phyloP scores from a whole-genome alignment of 92 coral and sea anemone species.

The Meandrina meandrites region DNA sequence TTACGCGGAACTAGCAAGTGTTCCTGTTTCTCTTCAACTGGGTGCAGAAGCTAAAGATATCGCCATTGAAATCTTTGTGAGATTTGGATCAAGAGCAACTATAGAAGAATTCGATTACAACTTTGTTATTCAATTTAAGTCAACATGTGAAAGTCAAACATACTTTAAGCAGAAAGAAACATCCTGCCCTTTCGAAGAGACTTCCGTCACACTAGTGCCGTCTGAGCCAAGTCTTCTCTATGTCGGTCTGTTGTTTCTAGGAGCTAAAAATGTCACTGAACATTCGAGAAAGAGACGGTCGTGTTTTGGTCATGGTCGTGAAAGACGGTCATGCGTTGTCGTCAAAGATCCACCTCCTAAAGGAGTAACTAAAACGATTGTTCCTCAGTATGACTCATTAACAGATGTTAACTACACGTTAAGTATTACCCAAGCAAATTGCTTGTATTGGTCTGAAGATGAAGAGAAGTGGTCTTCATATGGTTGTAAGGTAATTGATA shows the following conservation, averaged over 20 bases:
- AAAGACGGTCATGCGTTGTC: slow-evolving; percentile 50
- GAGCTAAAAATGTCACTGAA: not conserved
- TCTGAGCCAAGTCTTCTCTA: not conserved
- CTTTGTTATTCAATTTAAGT: not conserved
- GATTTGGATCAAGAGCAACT: slow-evolving; percentile 19
- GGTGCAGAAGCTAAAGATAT: not conserved
- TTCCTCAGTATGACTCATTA: slow-evolving; percentile 35
- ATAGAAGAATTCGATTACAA: not conserved
- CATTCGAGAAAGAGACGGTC: no score
- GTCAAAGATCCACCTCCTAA: slow-evolving; percentile 47
- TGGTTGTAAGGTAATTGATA: slow-evolving; percentile 44
- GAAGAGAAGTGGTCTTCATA: slow-evolving; percentile 42
- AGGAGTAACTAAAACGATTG: slow-evolving; percentile 6
- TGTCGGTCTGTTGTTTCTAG: slow-evolving; percentile 5
- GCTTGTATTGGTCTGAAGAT: slow-evolving; percentile 59
- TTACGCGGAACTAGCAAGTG: slow-evolving; percentile 3
- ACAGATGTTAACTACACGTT: slow-evolving; percentile 60
- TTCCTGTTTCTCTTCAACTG: slow-evolving; percentile 6
- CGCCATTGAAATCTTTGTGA: slow-evolving; percentile 7
- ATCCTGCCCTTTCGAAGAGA: not conserved
- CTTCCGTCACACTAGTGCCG: slow-evolving; percentile 9
- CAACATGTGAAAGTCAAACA: slow-evolving; percentile 2
- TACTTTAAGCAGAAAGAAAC: not conserved
- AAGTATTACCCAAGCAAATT: slow-evolving; percentile 35
- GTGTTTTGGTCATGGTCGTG: slow-evolving; percentile 17